Conservation (phyloP, 2,888 invertebrate genomes). For the Mystacides longicornis region DNA sequence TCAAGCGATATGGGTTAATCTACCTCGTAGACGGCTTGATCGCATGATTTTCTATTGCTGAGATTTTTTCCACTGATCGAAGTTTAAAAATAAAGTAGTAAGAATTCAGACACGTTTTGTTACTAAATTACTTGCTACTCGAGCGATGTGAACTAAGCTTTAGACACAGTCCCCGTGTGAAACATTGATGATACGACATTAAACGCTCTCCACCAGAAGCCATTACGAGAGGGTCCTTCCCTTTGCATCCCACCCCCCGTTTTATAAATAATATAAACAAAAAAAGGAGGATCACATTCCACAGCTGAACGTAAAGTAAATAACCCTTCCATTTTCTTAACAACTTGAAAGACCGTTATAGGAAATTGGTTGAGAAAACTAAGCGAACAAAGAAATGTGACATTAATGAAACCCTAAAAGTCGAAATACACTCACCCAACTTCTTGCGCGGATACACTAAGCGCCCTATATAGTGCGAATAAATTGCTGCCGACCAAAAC, state of each 20-base stretch:
- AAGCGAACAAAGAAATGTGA: background rate
- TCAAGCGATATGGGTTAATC: too few species aligned
- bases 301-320: background rate
- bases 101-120: too few species aligned
- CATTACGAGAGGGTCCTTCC: background rate
- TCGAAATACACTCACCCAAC: background rate
- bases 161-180: background rate
- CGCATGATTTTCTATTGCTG: too few species aligned
- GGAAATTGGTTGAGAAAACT: background rate
- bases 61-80: too few species aligned
- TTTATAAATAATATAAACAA: constrained; percentile 2
- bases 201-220: background rate
- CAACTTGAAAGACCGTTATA: background rate
- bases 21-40: too few species aligned
- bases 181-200: background rate
- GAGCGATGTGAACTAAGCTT: too few species aligned
- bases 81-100: too few species aligned
- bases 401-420: background rate
- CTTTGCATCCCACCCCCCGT: background rate
- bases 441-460: too few species aligned
- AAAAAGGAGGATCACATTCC: background rate
- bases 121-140: too few species aligned
- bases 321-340: constrained; percentile 1
- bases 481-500: too few species aligned
- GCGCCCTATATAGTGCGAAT: too few species aligned